Evolutionary conservation across 2,888 invertebrate genomes (phyloP), one percentile per base, ranked within the genome.

Genomic region (Platycheirus rosarum): DNA sequence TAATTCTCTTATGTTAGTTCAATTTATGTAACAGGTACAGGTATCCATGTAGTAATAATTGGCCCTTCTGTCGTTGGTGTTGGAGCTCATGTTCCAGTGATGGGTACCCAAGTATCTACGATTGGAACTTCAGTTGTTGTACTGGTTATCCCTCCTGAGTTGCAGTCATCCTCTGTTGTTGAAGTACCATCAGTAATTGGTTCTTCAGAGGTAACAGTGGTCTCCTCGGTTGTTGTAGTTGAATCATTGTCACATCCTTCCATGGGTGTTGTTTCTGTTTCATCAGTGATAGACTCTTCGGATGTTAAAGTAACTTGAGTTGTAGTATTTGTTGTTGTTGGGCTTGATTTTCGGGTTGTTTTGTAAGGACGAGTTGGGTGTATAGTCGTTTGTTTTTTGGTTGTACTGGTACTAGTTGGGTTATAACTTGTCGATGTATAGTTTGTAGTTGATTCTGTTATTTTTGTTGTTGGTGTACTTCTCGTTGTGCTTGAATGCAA

Each of bases 121-220:
- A 29, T 49, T 0, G 49, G 49, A 49, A 29, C 3, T 5, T 37
- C 35, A 2, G 53, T 55, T 53, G 53, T 53, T 35, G 53, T 53
- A 18, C 20, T 35, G n/a, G 35, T 53, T 29, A 32, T 18, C 11
- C 23, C 60, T 18, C 29, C 44, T 8, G 44, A 46, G 18, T 3
- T 1, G n/a, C 49, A 49, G 26, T 48, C 55, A 6, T 49, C 65
- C 14, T 11, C 26, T 18, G 49, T 65, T 13, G 63, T 63, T 29
- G 44, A 60, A 2, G 63, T 70, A n/a, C 73, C 42, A 6, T 37
- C 29, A 6, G 84, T 40, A 11, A 85, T 85, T 11, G 84, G 69
- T 44, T 78, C 32, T 55, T 57, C 71, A 18, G 49, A 20, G n/a
- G 44, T 62, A 1, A n/a, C 8, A 7, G 3, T 14, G 2, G 9